phyloP scores from a whole-genome alignment of 2,888 invertebrate genomes.

The Rhorus exstirpatorius region DNA sequence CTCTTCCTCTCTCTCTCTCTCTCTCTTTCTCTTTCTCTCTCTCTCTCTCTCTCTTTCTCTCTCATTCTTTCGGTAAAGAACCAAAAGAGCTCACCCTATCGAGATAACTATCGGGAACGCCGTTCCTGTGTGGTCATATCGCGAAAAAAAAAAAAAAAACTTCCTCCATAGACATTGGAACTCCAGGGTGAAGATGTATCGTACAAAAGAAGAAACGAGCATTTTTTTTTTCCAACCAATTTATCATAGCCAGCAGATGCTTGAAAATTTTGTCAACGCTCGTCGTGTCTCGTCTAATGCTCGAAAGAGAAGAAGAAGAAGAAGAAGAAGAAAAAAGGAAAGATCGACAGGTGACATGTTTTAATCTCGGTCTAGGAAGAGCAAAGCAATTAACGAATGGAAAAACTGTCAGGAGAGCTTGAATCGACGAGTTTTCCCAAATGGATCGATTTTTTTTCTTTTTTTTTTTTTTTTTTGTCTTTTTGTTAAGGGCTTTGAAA shows the following conservation, averaged over 20 bases:
- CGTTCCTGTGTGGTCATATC: constrained; percentile 62
- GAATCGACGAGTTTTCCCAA: constrained; percentile 23
- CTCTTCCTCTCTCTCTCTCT: constrained; percentile 4
- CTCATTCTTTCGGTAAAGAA: constrained; percentile 14
- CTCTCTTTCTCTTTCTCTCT: constrained; percentile 25
- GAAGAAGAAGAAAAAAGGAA: background rate
- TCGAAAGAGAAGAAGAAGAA: background rate
- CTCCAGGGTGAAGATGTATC: constrained; percentile 24
- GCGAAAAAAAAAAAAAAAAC: constrained; percentile 55
- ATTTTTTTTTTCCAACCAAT: constrained; percentile 26
- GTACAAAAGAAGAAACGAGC: constrained; percentile 1
- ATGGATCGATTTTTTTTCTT: background rate
- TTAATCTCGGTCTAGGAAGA: constrained; percentile 14
- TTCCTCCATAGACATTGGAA: constrained; percentile 17
- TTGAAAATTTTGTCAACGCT: constrained; percentile 48
- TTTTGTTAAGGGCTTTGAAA: constrained; percentile 1
- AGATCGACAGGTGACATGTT: constrained; percentile 46
- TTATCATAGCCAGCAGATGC: constrained; percentile 45
- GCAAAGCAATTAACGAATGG: constrained; percentile 46
- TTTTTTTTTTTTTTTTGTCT: background rate
- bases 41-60: constrained; percentile 13
- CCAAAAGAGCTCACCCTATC: constrained; percentile 24
- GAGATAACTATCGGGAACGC: constrained; percentile 57
- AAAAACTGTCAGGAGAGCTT: constrained; percentile 29
- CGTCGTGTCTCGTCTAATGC: constrained; percentile 1